Evolutionary conservation across 2,888 invertebrate species (phyloP).

Genomic region (Dinocampus coccinellae): DNA sequence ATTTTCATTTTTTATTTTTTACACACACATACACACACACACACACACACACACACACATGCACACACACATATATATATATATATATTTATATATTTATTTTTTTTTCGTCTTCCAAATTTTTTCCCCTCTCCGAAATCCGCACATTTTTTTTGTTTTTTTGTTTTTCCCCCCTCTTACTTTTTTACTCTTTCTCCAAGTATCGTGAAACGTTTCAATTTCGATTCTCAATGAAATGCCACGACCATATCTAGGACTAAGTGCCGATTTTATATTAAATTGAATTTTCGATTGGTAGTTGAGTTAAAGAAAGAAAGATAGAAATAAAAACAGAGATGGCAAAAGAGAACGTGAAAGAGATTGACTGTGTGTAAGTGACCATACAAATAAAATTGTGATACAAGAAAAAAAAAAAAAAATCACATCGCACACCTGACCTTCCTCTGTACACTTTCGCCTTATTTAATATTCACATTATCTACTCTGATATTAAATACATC

Average conservation of each 20-base stretch:
- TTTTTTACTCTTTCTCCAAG: not conserved
- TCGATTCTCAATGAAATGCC: not conserved
- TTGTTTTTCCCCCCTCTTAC: slow-evolving; percentile 14
- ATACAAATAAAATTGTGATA: no score
- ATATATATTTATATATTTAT: no score
- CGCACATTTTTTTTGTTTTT: not conserved
- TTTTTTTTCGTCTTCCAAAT: no score
- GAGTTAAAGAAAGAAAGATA: not conserved
- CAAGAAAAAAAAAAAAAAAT: not conserved
- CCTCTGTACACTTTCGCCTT: no score
- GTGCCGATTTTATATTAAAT: slow-evolving; percentile 23
- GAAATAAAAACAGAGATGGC: not conserved
- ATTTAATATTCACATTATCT: no score
- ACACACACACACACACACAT: no score
- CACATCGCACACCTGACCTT: no score
- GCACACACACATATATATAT: no score
- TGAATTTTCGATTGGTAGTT: slow-evolving; percentile 30
- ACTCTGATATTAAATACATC: no score
- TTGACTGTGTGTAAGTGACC: no score
- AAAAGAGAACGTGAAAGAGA: not conserved
- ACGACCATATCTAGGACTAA: slow-evolving; percentile 10
- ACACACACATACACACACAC: no score
- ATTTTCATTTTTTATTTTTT: slow-evolving; percentile 16
- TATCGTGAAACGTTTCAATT: slow-evolving; percentile 22
- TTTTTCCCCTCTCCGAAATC: not conserved